Base-by-base conservation (phyloP, 2,888 invertebrate genomes). In the Protonemura montana region DNA sequence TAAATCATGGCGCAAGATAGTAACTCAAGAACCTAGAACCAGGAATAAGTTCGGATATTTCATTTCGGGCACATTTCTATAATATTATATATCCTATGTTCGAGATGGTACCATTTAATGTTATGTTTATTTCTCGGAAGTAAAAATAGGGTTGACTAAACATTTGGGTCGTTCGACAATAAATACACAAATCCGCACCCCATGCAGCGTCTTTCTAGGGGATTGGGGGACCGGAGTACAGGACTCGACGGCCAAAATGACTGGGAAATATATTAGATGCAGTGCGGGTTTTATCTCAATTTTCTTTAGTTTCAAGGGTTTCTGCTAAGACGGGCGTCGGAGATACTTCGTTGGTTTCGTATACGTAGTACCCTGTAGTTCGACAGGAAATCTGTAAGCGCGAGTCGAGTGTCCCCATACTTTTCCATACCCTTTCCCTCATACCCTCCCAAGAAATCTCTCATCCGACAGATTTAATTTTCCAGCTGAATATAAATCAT, bases 401-500 rank as follows among this genome's bases (percentile, higher is more conserved):
- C 28, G 29, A 27, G 13, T 29, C 42, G 59, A 26, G 84, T 84
- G 59, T 27, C 59, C 82, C 84, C 84, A 81, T 81, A 81, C 84
- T 59, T 59, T 59, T 28, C 28, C 83, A 35, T 27, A 35, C 59
- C 82, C 82, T 82, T 35, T 30, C 82, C 82, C 82, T 30, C 82
- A 21, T 25, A 21, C 41, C 82, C 26, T n/a, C 41, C 76, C 84
- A 76, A 84, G 84, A 84, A 84, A 27, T 84, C 84, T 84, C 82
- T 86, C 86, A 76, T 82, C 86, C 86, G 86, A 86, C 86, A 86
- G 86, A 86, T 86, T 86, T 86, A 86, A 86, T 86, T 86, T 86
- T 86, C 86, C 82, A 82, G 86, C 86, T 86, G 86, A 86, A 86
- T 86, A 86, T 86, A 86, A 86, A 86, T 86, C 86, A 86, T 86